phyloP scores from a whole-genome alignment of 2,888 invertebrate genomes.

The Metacarcinus magister region DNA sequence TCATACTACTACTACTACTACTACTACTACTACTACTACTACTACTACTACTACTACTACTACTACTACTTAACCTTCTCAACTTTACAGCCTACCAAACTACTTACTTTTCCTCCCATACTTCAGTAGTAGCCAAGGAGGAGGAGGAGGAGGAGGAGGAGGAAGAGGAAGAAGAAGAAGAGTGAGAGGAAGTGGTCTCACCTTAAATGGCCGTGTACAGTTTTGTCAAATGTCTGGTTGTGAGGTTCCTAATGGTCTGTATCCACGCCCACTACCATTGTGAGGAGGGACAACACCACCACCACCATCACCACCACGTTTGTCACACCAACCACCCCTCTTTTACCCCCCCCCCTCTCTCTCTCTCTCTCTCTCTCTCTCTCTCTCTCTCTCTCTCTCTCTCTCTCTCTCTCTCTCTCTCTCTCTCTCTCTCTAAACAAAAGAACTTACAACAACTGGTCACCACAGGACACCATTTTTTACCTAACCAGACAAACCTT shows the following conservation, averaged over 20 bases:
- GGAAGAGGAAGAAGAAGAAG: not conserved
- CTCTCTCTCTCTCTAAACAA: constrained; percentile 26
- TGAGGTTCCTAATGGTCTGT: constrained; percentile 3
- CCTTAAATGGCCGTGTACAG: not conserved
- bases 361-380: not conserved
- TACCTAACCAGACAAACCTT: not conserved
- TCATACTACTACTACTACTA: not conserved
- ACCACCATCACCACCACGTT: not conserved
- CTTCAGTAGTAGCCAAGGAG: not conserved
- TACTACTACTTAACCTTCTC: not conserved
- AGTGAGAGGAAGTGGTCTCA: not conserved
- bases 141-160: no score
- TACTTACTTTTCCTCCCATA: not conserved
- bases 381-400: constrained; percentile 14
- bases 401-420: constrained; percentile 32
- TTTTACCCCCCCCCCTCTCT: not conserved
- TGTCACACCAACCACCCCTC: not conserved
- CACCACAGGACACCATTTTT: constrained; percentile 11
- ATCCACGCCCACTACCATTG: not conserved
- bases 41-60: no score
- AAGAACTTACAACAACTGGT: not conserved
- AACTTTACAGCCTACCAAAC: not conserved
- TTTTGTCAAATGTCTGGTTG: constrained; percentile 26
- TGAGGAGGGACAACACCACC: not conserved
- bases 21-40: not conserved